Conservation (phyloP, 1,140 invertebrate species). For the Acyrthosiphon pisum region DNA sequence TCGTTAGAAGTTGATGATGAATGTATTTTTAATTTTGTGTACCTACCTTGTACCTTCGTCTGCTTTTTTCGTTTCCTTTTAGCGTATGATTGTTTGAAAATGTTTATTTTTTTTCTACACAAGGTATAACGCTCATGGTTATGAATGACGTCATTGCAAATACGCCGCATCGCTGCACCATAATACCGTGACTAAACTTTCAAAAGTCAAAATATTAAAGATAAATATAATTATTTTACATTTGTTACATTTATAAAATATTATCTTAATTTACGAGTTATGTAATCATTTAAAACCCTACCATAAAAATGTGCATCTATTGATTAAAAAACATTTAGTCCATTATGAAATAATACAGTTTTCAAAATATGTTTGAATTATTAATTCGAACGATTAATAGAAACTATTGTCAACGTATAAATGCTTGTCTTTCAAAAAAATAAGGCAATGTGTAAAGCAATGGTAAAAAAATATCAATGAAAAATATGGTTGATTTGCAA, state of each 20-base stretch:
- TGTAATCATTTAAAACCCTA: not conserved
- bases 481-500: not conserved
- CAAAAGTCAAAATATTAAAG: not conserved
- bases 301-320: not conserved
- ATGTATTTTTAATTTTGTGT: constrained; percentile 20
- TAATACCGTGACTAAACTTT: not conserved
- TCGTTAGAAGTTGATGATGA: not conserved
- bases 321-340: not conserved
- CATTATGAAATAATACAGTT: not conserved
- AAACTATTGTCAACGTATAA: not conserved
- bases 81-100: not conserved
- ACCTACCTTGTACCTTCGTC: not conserved
- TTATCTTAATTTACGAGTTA: not conserved
- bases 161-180: not conserved
- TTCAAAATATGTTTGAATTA: not conserved
- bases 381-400: not conserved
- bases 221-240: constrained; percentile 21
- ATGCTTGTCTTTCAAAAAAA: not conserved
- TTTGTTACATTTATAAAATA: not conserved
- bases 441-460: not conserved
- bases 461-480: not conserved
- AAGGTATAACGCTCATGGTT: not conserved
- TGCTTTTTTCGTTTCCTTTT: not conserved
- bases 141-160: not conserved
- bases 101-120: not conserved